Percentiles rank a stretch among this genome's conserved stretches.
Conservation (phyloP, 2,888 invertebrate genomes). For the Malthinus flaveolus region DNA sequence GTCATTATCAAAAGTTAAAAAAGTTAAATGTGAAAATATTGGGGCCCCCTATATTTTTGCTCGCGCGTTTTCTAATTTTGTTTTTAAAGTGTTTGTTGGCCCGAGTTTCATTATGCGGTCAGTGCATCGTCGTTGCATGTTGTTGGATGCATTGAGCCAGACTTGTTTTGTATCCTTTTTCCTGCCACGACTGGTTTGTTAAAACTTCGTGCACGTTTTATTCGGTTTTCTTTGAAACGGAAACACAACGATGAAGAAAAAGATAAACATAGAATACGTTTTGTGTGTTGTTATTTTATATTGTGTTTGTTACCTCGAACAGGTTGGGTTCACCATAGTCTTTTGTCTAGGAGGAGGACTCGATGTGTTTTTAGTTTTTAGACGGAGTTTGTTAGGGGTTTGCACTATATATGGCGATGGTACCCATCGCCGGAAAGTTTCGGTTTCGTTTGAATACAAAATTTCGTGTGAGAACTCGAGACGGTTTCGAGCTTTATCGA, state of each 20-base stretch:
- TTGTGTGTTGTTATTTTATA: constrained; percentile 4
- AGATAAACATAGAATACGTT: constrained; percentile 20
- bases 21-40: no score
- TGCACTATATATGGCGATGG: background rate
- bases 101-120: constrained; percentile 51
- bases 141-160: constrained; percentile 31
- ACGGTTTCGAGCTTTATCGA: no score
- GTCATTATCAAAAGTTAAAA: no score
- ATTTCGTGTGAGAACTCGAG: no score
- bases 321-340: constrained; percentile 29
- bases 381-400: no score
- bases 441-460: no score
- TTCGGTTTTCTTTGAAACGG: constrained; percentile 22
- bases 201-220: constrained; percentile 25
- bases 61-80: constrained; percentile 1
- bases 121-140: constrained; percentile 44
- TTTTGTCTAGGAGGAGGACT: constrained; percentile 31
- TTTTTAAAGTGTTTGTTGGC: constrained; percentile 56
- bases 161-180: constrained; percentile 36
- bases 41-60: no score
- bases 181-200: constrained; percentile 31
- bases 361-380: constrained; percentile 6
- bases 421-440: background rate
- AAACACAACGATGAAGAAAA: constrained; percentile 19
- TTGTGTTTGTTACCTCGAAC: constrained; percentile 20